phyloP scores from a whole-genome alignment of 64 coral and sea anemone genomes.

The Stichodactyla mertensii region DNA sequence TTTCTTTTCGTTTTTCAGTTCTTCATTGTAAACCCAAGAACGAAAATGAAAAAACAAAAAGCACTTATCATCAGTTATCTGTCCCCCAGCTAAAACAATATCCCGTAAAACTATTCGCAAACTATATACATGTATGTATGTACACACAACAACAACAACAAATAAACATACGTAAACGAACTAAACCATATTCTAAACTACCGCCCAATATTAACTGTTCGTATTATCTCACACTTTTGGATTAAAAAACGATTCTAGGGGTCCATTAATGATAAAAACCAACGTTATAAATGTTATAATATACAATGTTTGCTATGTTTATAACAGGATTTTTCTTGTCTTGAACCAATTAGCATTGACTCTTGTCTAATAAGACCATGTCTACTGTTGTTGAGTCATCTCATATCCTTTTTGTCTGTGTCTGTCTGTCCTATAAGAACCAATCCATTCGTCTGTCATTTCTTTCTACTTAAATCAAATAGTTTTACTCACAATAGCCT shows the following conservation, averaged over 20 bases:
- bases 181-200: background rate
- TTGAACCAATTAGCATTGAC: background rate
- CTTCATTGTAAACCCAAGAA: background rate
- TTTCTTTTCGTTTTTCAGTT: background rate
- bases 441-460: background rate
- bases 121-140: background rate
- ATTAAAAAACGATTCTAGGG: background rate
- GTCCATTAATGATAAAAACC: background rate
- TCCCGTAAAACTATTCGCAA: background rate
- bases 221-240: background rate
- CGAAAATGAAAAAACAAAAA: background rate
- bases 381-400: background rate
- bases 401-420: background rate
- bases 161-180: background rate
- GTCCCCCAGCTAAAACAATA: background rate
- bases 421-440: background rate
- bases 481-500: background rate
- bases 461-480: slow-evolving; percentile 1
- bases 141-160: background rate
- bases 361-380: background rate
- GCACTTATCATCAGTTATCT: background rate
- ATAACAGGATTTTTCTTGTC: background rate
- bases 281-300: slow-evolving; percentile 1
- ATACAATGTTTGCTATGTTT: background rate
- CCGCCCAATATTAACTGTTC: background rate